These are phyloP conservation scores for Ectemnius continuus DNA, from an alignment of 2,888 invertebrate genomes.

Conservation along the genomic window DNA sequence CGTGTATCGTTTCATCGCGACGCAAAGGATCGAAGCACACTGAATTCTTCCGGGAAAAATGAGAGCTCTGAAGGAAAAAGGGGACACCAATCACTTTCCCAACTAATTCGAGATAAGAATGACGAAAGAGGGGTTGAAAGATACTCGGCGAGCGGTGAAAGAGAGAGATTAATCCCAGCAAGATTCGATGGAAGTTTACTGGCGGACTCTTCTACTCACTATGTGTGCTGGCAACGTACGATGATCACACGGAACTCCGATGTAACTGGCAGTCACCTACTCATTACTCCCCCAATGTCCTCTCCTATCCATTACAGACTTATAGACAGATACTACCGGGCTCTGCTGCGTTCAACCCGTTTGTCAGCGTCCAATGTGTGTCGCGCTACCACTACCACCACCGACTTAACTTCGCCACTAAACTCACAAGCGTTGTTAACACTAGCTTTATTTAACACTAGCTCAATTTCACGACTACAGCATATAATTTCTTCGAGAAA, in stretches of 20 bases:
- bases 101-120: no score
- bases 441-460: no score
- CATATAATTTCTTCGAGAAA: no score
- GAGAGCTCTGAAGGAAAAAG: no score
- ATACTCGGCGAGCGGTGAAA: not conserved
- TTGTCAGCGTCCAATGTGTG: slow-evolving; percentile 4
- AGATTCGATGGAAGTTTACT: not conserved
- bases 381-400: slow-evolving; percentile 47
- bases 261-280: slow-evolving; percentile 74
- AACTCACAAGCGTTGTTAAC: slow-evolving; percentile 1
- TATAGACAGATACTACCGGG: slow-evolving; percentile 58
- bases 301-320: slow-evolving; percentile 77
- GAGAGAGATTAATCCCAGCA: not conserved
- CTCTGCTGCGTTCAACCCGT: slow-evolving; percentile 21
- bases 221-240: slow-evolving; percentile 66
- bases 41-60: not conserved
- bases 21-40: slow-evolving; percentile 9
- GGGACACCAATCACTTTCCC: no score
- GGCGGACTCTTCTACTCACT: slow-evolving; percentile 56
- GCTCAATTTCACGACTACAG: no score
- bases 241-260: slow-evolving; percentile 73
- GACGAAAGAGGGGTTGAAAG: no score
- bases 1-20: slow-evolving; percentile 64
- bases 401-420: slow-evolving; percentile 22
- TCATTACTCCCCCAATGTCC: slow-evolving; percentile 77